Conservation (phyloP, 2,797 vertebrate genomes). For the Parotocinclus haroldoi region DNA sequence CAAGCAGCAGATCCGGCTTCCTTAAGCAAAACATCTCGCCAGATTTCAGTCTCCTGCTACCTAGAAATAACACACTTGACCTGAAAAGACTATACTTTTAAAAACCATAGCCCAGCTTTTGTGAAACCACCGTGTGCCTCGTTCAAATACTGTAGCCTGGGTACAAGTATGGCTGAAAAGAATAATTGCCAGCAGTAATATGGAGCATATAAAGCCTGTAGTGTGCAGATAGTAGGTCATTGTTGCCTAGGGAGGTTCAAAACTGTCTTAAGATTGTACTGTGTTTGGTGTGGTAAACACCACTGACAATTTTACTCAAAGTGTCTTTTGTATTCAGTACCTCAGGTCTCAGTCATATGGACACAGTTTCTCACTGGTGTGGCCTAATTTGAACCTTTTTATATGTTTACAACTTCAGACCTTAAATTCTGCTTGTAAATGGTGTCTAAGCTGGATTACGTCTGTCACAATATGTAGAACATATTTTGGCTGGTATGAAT, state of each 20-base stretch:
- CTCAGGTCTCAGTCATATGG: constrained; percentile 10
- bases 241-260: constrained; percentile 4
- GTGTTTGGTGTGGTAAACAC: constrained; percentile 8
- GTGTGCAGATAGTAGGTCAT: neutral
- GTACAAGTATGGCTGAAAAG: too few relatives aligned
- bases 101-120: too few relatives aligned
- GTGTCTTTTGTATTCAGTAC: constrained; percentile 9
- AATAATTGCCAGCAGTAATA: neutral
- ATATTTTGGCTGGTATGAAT: too few relatives aligned
- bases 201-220: neutral
- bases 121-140: too few relatives aligned
- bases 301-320: constrained; percentile 1
- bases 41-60: constrained; percentile 9
- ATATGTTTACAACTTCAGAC: too few relatives aligned
- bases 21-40: constrained; percentile 42
- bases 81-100: neutral
- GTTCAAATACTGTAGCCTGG: too few relatives aligned
- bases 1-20: constrained; percentile 36
- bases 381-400: constrained; percentile 11
- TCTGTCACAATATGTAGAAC: too few relatives aligned
- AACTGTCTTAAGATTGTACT: constrained; percentile 1
- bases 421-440: too few relatives aligned
- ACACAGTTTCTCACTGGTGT: constrained; percentile 9
- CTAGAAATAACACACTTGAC: constrained; percentile 21
- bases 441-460: too few relatives aligned